A percentile compares a stretch with the other conserved stretches of the same genome.
phyloP scores from a whole-genome alignment of 1,140 invertebrate genomes.

The Cheumatopsyche charites region DNA sequence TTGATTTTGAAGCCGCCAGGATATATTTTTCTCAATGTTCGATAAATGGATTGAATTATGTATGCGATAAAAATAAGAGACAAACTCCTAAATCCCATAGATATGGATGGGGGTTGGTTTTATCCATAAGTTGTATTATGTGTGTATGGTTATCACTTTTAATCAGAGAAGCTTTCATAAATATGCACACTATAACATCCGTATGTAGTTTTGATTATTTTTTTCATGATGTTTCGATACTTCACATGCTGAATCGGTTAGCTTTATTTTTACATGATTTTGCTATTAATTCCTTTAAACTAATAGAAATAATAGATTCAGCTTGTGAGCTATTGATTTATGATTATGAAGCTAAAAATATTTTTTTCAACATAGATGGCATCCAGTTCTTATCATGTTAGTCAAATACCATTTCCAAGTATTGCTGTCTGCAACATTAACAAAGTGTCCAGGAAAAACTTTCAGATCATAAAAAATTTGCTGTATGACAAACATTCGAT shows the following conservation, averaged over 20 bases:
- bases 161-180: background rate
- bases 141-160: slow-evolving; percentile 13
- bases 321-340: no score
- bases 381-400: slow-evolving; percentile 18
- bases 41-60: slow-evolving; percentile 6
- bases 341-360: no score
- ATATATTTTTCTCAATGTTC: background rate
- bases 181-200: slow-evolving; percentile 15
- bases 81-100: background rate
- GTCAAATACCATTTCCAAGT: slow-evolving; percentile 13
- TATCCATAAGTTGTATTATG: slow-evolving; percentile 10
- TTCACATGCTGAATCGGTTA: no score
- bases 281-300: no score
- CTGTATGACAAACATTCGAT: slow-evolving; percentile 3
- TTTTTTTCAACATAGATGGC: background rate
- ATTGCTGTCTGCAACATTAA: slow-evolving; percentile 18
- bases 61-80: background rate
- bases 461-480: slow-evolving; percentile 1
- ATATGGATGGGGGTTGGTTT: background rate
- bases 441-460: slow-evolving; percentile 26
- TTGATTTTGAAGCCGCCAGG: background rate
- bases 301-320: no score
- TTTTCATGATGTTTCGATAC: background rate
- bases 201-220: background rate
- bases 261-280: no score